Evolutionary conservation across 1,140 invertebrate species (phyloP).

Genomic region (Drosophila albomicans): DNA sequence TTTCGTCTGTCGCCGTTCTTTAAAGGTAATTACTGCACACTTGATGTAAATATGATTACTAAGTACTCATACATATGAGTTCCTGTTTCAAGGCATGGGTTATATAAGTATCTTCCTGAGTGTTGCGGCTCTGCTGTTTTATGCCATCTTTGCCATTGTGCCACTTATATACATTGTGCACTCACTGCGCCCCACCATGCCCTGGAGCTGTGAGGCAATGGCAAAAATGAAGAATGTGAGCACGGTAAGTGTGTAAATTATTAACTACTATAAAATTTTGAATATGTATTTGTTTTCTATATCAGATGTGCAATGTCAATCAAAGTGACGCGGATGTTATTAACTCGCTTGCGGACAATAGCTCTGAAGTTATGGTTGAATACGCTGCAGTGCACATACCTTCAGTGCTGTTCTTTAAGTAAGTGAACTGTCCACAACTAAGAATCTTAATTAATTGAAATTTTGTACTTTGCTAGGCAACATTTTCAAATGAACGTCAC

Average conservation of each 20-base stretch:
- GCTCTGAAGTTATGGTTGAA: neutral
- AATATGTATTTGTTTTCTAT: too few species aligned
- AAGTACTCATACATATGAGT: neutral
- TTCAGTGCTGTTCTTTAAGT: conserved; percentile 70
- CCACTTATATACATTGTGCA: conserved; percentile 71
- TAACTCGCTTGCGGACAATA: neutral
- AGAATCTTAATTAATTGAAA: neutral
- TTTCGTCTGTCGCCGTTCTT: conserved; percentile 77
- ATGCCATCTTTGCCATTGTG: conserved; percentile 65
- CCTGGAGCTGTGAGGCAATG: conserved; percentile 75
- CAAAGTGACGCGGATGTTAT: neutral
- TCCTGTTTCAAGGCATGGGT: conserved; percentile 64
- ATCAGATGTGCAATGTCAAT: conserved; percentile 45
- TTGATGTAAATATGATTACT: neutral
- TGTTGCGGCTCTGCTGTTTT: conserved; percentile 57
- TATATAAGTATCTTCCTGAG: conserved; percentile 69
- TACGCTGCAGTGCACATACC: conserved; percentile 46
- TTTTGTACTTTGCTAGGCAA: conserved; percentile 1
- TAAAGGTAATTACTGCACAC: conserved; percentile 60
- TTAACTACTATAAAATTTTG: too few species aligned
- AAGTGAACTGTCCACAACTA: neutral
- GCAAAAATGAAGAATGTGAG: neutral
- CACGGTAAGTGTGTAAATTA: conserved; percentile 32
- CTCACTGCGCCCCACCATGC: conserved; percentile 67
- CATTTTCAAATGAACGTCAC: conserved; percentile 34